Base-by-base conservation (phyloP, 2,113 vertebrate species). In the Heptranchias perlo region DNA sequence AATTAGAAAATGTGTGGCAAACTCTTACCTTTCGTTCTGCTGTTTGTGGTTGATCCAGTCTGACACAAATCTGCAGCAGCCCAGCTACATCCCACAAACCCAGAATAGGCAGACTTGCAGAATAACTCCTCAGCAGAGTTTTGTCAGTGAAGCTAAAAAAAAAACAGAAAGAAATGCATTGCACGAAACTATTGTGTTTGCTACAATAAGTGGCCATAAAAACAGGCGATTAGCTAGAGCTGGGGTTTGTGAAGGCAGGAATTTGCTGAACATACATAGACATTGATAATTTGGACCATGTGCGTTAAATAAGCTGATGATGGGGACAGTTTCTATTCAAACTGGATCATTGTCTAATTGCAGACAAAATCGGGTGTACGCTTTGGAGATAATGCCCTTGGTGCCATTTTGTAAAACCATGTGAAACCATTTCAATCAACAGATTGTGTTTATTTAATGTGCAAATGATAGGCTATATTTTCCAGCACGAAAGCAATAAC, bases 241-340 rank as follows among this genome's bases (percentile, higher is more conserved):
- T 95, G 73, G 96, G 96, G 97, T 97, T 97, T 97, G 97, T 97
- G 11, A 58, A 96, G 96, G 96, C 97, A 96, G 97, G 97, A 98
- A 98, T 97, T 97, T 98, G 97, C 97, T 97, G 97, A 98, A 97
- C 97, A 97, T 97, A 97, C 97, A 97, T 96, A 97, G 98, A 96
- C 82, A 96, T 97, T 96, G 97, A 97, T 97, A 96, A 96, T 96
- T 96, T 54, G 96, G 96, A 97, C 94, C 62, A 44, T 44, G 5
- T 13, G 62, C 62, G 96, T 96, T 97, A 96, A 96, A 96, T 96
- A 84, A 97, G 97, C 95, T 97, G 97, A 98, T 98, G 97, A 97
- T 97, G 96, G 96, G 96, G 47, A 96, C 96, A 96, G 78, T 97
- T 98, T 97, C 96, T 96, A 97, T 97, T 97, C 96, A 97, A 96